Percentiles rank a stretch among this genome's conserved stretches.
Evolutionary conservation across 2,888 invertebrate genomes (phyloP).

Genomic region (Cheilosia variabilis): DNA sequence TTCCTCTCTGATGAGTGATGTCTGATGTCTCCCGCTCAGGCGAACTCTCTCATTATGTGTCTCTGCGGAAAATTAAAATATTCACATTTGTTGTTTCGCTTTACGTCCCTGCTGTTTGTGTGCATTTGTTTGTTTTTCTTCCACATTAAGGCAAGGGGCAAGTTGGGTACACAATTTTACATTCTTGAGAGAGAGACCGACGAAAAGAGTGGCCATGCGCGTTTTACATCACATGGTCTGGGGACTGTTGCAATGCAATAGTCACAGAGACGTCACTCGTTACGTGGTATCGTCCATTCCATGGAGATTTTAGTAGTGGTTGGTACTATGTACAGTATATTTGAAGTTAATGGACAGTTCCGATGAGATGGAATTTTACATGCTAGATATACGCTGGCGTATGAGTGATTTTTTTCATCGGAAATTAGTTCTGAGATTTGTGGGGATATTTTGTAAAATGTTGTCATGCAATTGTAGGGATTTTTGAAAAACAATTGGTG

Average conservation of each 20-base stretch:
- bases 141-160: constrained; percentile 1
- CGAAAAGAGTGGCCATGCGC: constrained; percentile 55
- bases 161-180: neutral
- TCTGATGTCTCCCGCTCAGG: constrained; percentile 10
- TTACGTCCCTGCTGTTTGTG: constrained; percentile 28
- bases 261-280: constrained; percentile 54
- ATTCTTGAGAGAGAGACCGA: neutral
- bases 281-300: constrained; percentile 31
- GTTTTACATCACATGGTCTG: constrained; percentile 45
- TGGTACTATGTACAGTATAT: constrained; percentile 33
- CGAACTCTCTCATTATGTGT: neutral
- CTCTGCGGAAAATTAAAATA: constrained; percentile 41
- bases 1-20: neutral
- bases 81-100: constrained; percentile 25
- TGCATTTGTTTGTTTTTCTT: constrained; percentile 34
- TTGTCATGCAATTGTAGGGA: neutral
- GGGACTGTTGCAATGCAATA: constrained; percentile 41
- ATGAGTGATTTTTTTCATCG: constrained; percentile 25
- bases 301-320: neutral
- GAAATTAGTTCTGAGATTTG: too few relatives aligned
- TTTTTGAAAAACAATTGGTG: too few relatives aligned
- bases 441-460: neutral
- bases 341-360: constrained; percentile 38
- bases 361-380: constrained; percentile 6
- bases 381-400: constrained; percentile 22